These are phyloP conservation scores for Rhodophaea formosa DNA, from an alignment of 2,888 invertebrate genomes.

Conservation along the genomic window DNA sequence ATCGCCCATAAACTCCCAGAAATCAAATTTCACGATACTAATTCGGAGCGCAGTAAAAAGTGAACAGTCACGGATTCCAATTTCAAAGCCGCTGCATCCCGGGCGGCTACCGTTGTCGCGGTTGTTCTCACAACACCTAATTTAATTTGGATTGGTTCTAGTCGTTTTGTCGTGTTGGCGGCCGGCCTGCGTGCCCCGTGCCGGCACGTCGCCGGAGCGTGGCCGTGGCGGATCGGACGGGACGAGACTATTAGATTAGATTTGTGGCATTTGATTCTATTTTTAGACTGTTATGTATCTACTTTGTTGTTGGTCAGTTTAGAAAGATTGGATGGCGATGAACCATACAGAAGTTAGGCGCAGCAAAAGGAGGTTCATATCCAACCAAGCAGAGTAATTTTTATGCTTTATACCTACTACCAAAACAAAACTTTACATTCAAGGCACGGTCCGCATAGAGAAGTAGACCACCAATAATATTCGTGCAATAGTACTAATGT, in stretches of 20 bases:
- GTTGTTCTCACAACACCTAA: slow-evolving; percentile 10
- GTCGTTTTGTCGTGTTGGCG: slow-evolving; percentile 9
- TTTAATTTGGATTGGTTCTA: slow-evolving; percentile 14
- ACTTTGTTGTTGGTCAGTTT: not conserved
- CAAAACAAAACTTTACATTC: too few relatives aligned
- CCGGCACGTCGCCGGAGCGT: slow-evolving; percentile 9
- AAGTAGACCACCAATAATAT: too few relatives aligned
- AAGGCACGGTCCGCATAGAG: too few relatives aligned
- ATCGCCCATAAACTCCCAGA: not conserved
- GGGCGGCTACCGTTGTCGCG: slow-evolving; percentile 3
- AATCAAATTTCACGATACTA: slow-evolving; percentile 1
- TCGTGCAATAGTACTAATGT: too few relatives aligned
- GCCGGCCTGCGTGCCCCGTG: not conserved
- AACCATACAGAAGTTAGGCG: not conserved
- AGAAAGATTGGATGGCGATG: not conserved
- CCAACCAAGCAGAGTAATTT: too few relatives aligned
- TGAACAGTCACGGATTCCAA: not conserved
- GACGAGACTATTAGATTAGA: not conserved
- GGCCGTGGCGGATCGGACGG: slow-evolving; percentile 8
- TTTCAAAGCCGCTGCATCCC: not conserved
- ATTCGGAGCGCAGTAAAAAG: not conserved
- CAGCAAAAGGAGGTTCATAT: too few relatives aligned
- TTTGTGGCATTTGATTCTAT: not conserved
- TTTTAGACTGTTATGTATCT: not conserved
- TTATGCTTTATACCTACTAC: too few relatives aligned